phyloP scores from a whole-genome alignment of 2,797 vertebrate genomes.

The Intellagama lesueurii region DNA sequence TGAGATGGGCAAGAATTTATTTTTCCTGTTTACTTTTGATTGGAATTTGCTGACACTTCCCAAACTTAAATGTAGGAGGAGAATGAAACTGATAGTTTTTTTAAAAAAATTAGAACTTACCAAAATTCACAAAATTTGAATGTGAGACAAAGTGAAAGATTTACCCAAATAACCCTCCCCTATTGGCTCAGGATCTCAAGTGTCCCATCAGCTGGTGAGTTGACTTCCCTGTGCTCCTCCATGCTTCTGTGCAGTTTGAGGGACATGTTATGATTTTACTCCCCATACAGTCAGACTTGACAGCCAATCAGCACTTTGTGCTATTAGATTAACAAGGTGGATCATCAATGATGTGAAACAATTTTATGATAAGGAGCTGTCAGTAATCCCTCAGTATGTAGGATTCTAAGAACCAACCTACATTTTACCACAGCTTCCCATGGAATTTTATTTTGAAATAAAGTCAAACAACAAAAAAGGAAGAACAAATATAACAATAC shows the following conservation, averaged over 20 bases:
- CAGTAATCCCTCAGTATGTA: not conserved
- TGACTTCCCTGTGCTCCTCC: not conserved
- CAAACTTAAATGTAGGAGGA: too few species aligned
- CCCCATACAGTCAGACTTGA: not conserved
- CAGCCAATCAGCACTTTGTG: not conserved
- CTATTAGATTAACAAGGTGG: not conserved
- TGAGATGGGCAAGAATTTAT: not conserved
- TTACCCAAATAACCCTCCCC: not conserved
- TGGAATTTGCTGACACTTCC: not conserved
- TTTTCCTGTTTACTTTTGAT: not conserved
- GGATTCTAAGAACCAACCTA: not conserved
- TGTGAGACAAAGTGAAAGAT: not conserved
- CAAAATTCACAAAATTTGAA: not conserved
- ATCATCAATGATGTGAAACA: too few species aligned
- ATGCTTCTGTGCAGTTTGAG: not conserved
- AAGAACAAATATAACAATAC: not conserved
- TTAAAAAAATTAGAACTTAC: too few species aligned
- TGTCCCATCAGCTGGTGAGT: not conserved
- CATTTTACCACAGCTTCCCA: not conserved
- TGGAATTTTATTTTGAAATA: not conserved
- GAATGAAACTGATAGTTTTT: too few species aligned
- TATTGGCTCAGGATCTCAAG: not conserved
- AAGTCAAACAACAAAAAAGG: not conserved
- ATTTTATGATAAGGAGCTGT: not conserved
- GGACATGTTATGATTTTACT: not conserved